Evolutionary conservation across 2,888 invertebrate species (phyloP), one percentile per base, ranked within the genome.

Genomic region (Aspidiotus rigidus): DNA sequence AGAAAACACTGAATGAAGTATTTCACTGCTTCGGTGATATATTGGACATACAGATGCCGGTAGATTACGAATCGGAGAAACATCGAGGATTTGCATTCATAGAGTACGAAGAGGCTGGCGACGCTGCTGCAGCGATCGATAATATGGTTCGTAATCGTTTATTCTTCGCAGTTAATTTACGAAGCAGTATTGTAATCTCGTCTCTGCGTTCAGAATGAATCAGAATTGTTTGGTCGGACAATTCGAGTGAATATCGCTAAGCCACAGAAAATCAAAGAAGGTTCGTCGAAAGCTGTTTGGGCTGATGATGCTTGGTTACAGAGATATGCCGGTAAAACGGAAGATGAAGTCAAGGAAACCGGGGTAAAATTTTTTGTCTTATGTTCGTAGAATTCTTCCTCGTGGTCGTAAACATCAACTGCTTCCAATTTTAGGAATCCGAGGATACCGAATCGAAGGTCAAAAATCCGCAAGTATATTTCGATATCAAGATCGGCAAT

Each of bases 21-120:
- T 99, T 99, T 77, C 92, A 98, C 74, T 97, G 98, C 1, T 99
- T 99, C 78, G 99, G 99, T 9, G 99, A 99, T 78, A 87, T 99
- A 71, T 87, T 93, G n/a, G 97, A 98, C 78, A 90, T 99, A 59
- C 95, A 97, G 63, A 93, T 96, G 78, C 99, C 99, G 10, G 81
- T 98, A 63, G 99, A 99, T 81, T 99, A 97, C 81, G 96, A 98
- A 79, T 87, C 89, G 69, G 95, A 97, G 77, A 95, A 94, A 77
- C 97, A 98, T 77, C 83, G 97, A 76, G 97, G 97, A n/a, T 99
- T 97, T 81, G 96, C 97, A 0, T 99, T 99, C 78, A 89, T 99
- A 73, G 99, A 99, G 80, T 99, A 94, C 81, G 99, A 99, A 80
- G 84, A 86, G 73, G 89, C 93, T 9, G 98, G 98, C 81, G 99